Base-by-base conservation (phyloP, 2,888 invertebrate genomes). In the Catocala fraxini region DNA sequence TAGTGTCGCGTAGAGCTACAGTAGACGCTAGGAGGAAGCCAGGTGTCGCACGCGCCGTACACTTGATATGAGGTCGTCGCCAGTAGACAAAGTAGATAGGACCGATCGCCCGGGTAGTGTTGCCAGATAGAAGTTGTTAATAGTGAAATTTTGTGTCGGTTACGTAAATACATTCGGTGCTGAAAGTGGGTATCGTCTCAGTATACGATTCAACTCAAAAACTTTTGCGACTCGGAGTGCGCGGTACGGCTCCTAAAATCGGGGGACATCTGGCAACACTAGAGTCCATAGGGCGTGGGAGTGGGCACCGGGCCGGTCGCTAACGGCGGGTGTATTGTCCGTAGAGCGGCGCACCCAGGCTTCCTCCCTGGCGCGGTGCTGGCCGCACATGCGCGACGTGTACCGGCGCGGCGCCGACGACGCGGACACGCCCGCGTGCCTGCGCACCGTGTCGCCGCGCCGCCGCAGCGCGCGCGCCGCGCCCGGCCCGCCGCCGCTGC, bases 331-430 rank as follows among this genome's bases (percentile, higher is more conserved):
- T 85, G 64, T 73, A 87, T 90, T 68, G 79, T 90, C 72, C 88
- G 77, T 74, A 77, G 81, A 65, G 75, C 80, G 63, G 79, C 82
- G 80, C 87, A 45, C 73, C 48, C 71, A 64, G 82, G 83, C 83
- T 82, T 82, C 85, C 83, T 81, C 84, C 81, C 78, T 74, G 79
- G 78, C 81, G 81, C 80, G 83, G 78, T 79, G 82, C 75, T 25
- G 56, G 42, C 73, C 68, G 64, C 73, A 66, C 89, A 95, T 95
- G 92, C 95, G 96, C 58, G 96, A 96, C 83, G 92, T 96, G 81
- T 96, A 95, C 90, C 92, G 95, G 79, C 93, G 95, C 54, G 63
- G 75, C 81, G 82, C 73, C 68, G 87, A 54, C 70, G 82, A 79
- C 81, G 68, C 69, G 58, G 63, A 85, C 72, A 83, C 95, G 52